Evolutionary conservation across 1,140 invertebrate species (phyloP).

Genomic region (Chrysopa pallens): DNA sequence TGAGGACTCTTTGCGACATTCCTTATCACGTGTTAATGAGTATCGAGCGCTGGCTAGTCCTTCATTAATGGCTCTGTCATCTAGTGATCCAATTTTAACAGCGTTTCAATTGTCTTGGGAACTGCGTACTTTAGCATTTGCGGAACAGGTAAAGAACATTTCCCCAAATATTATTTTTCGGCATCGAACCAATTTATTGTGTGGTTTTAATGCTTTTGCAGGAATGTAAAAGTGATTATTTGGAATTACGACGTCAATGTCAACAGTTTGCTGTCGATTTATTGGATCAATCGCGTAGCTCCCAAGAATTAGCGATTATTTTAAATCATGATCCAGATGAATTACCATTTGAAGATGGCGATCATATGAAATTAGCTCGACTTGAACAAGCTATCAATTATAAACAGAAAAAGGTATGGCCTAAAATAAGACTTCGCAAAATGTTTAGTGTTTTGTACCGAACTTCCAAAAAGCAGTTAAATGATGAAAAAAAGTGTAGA

Average conservation of each 20-base stretch:
- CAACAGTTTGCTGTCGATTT: constrained; percentile 84
- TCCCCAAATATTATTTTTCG: too few species aligned
- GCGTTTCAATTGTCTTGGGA: constrained; percentile 74
- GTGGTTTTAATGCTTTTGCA: constrained; percentile 8
- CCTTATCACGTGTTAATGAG: constrained; percentile 76
- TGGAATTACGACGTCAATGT: constrained; percentile 64
- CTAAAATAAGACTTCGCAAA: too few species aligned
- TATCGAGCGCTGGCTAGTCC: constrained; percentile 83
- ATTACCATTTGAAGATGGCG: constrained; percentile 43
- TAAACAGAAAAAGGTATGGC: constrained; percentile 86
- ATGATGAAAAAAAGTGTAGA: too few species aligned
- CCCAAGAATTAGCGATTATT: constrained; percentile 79
- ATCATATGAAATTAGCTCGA: constrained; percentile 58
- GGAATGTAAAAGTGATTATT: constrained; percentile 63
- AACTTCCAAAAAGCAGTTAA: too few species aligned
- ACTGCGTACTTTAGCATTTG: constrained; percentile 50
- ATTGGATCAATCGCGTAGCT: constrained; percentile 73
- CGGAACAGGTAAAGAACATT: constrained; percentile 42
- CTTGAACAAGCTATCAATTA: constrained; percentile 78
- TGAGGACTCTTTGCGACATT: constrained; percentile 67
- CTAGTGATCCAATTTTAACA: constrained; percentile 65
- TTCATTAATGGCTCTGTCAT: constrained; percentile 71
- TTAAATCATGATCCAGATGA: constrained; percentile 67
- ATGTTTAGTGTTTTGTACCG: too few species aligned
- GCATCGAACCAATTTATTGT: constrained; percentile 1